phyloP scores from a whole-genome alignment of 2,888 invertebrate genomes.

The Eupithecia tripunctaria region DNA sequence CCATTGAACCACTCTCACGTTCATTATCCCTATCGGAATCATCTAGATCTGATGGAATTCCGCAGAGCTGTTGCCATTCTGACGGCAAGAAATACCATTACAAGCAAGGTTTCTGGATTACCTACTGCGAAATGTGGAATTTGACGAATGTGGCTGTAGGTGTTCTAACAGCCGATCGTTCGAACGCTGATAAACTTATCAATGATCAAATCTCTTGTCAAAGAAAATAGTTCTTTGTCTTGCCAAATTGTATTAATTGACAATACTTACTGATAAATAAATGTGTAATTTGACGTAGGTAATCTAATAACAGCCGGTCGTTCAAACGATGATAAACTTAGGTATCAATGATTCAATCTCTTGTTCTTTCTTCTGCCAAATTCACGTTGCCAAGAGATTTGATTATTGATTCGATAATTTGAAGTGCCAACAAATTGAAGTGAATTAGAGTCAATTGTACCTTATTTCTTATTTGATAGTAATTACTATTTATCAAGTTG shows the following conservation, averaged over 20 bases:
- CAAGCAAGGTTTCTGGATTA: not conserved
- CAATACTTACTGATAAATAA: too few relatives aligned
- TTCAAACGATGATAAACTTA: not conserved
- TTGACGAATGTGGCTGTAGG: not conserved
- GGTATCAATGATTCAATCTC: not conserved
- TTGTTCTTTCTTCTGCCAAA: not conserved
- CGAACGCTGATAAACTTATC: not conserved
- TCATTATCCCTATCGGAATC: not conserved
- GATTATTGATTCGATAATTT: not conserved
- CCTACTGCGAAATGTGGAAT: not conserved
- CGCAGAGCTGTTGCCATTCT: not conserved
- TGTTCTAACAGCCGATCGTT: not conserved
- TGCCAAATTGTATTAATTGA: too few relatives aligned
- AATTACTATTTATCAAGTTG: too few relatives aligned
- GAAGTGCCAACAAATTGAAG: too few relatives aligned
- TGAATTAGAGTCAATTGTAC: too few relatives aligned
- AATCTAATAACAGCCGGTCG: not conserved
- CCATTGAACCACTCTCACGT: constrained; percentile 8
- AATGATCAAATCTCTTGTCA: not conserved
- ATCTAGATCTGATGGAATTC: not conserved
- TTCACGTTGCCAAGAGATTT: not conserved
- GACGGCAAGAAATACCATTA: not conserved
- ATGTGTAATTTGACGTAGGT: not conserved
- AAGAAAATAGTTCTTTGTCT: not conserved
- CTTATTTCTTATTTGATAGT: too few relatives aligned